These are phyloP conservation scores for Trochalopteron elliotii DNA, from an alignment of 2,113 vertebrate genomes.

Conservation along the genomic window DNA sequence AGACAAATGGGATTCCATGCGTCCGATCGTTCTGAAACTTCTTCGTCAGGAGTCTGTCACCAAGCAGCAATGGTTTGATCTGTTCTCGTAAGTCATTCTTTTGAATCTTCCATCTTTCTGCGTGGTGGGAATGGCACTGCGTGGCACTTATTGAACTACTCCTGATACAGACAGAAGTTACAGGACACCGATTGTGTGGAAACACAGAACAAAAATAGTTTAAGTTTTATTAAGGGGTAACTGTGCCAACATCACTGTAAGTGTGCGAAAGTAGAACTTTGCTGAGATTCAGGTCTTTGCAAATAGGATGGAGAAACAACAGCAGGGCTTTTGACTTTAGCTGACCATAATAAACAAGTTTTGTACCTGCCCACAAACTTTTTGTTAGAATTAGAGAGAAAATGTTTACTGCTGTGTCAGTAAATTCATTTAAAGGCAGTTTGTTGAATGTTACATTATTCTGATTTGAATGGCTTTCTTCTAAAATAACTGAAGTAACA, in stretches of 20 bases:
- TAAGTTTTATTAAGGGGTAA: neutral
- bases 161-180: neutral
- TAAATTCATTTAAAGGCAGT: neutral
- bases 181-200: neutral
- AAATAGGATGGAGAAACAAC: neutral
- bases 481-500: neutral
- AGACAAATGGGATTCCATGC: slow-evolving; percentile 99
- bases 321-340: neutral
- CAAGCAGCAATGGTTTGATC: slow-evolving; percentile 98
- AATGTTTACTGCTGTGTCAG: neutral
- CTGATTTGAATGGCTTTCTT: neutral
- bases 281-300: neutral
- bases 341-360: neutral
- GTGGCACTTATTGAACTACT: neutral
- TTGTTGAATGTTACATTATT: neutral
- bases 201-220: neutral
- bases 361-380: neutral
- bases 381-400: neutral
- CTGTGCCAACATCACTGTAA: neutral
- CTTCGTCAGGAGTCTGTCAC: slow-evolving; percentile 98
- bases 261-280: neutral
- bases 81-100: slow-evolving; percentile 91
- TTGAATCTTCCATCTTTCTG: slow-evolving; percentile 19
- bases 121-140: neutral
- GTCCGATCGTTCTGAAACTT: slow-evolving; percentile 96